Base-by-base conservation (phyloP, 1,140 invertebrate genomes). In the Agraylea sexmaculata region DNA sequence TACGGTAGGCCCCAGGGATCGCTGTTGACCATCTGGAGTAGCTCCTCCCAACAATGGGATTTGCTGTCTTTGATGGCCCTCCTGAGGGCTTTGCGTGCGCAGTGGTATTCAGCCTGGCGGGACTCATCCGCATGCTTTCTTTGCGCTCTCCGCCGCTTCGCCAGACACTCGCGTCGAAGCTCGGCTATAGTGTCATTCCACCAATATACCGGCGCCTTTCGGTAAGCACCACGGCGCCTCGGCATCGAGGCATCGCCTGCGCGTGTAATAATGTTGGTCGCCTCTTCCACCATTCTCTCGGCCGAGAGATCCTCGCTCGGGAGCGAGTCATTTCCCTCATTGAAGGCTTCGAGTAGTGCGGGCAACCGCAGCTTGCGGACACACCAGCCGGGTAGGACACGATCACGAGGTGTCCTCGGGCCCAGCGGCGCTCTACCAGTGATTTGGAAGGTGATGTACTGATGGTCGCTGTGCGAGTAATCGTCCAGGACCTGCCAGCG, bases 381-480 rank as follows among this genome's bases (percentile, higher is more conserved):
- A 3, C n/a, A 2, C 31, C 31, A 33, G 2, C 31, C 31, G n/a
- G 2, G n/a, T 11, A 4, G 13, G n/a, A 13, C 16, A 4, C 8
- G 2, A n/a, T n/a, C n/a, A n/a, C n/a, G n/a, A n/a, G n/a, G n/a
- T n/a, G n/a, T n/a, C 18, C 13, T 12, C 3, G 31, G 4, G 4
- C 2, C 13, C 11, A 17, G 6, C 2, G 8, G 33, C 17, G 17
- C 3, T 7, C 4, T 2, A n/a, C 17, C 3, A 6, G 2, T 25
- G n/a, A 45, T 11, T 11, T 28, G 3, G 18, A 45, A 45, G n/a
- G 19, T 22, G 18, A 43, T 47, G 17, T 48, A 40, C n/a, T 41
- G 34, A 21, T 48, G 40, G 27, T 47, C 42, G 18, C 46, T 44
- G 2, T 36, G 36, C 11, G 42, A 36, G 2, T 16, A 16, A 15